Conservation (phyloP, 2,797 vertebrate species). For the Acipenser transmontanus region DNA sequence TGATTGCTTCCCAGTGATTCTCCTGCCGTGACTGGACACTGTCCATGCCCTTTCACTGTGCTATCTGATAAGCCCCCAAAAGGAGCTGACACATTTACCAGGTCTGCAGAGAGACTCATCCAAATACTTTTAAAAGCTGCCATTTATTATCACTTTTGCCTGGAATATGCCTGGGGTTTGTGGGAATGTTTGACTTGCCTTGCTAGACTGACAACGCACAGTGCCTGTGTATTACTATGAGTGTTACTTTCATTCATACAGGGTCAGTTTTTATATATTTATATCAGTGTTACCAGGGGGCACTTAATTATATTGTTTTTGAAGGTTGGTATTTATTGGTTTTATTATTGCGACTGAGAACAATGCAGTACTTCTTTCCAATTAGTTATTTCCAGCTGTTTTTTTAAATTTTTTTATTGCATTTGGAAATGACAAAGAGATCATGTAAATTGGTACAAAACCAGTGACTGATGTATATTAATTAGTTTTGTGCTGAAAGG, state of each 20-base stretch:
- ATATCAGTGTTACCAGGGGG: neutral
- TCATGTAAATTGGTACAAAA: slow-evolving; percentile 12
- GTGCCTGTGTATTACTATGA: neutral
- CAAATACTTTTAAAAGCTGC: slow-evolving; percentile 39
- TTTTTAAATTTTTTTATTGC: neutral
- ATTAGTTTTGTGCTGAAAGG: slow-evolving; percentile 16
- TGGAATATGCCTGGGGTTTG: slow-evolving; percentile 32
- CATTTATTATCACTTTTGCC: slow-evolving; percentile 32
- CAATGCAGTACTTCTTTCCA: too few species aligned
- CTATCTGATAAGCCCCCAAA: slow-evolving; percentile 69
- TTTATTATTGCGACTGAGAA: neutral
- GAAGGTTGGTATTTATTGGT: neutral
- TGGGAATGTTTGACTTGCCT: slow-evolving; percentile 17
- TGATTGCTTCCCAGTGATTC: slow-evolving; percentile 82
- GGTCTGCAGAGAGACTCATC: slow-evolving; percentile 41
- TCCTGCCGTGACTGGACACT: slow-evolving; percentile 74
- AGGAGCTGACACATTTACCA: slow-evolving; percentile 58
- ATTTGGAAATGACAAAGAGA: slow-evolving; percentile 6
- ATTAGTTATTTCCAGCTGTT: neutral
- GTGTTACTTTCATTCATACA: neutral
- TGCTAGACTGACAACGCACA: neutral
- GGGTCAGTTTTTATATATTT: neutral
- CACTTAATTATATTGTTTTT: neutral
- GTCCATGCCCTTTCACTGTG: slow-evolving; percentile 66
- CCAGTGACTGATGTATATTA: slow-evolving; percentile 16